Conservation (phyloP, 2,113 vertebrate genomes). For the Dicaeum eximium region DNA sequence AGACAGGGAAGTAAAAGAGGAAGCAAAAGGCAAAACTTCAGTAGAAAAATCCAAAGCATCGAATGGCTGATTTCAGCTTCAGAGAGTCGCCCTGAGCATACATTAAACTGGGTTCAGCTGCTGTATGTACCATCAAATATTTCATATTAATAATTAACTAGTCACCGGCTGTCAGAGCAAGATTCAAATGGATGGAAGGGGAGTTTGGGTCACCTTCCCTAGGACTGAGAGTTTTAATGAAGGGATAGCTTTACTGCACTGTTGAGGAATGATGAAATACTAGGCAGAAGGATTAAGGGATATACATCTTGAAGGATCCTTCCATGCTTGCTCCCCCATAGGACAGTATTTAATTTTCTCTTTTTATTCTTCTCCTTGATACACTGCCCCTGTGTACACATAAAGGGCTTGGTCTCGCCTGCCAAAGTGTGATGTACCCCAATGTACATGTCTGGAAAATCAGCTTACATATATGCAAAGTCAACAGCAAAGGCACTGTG, state of each 20-base stretch:
- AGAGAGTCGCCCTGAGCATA: conserved; percentile 33
- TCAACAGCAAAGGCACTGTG: background rate
- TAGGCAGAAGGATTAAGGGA: conserved; percentile 33
- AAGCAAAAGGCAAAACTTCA: conserved; percentile 61
- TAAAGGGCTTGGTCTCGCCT: background rate
- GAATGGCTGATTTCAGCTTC: conserved; percentile 57
- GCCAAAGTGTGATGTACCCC: background rate
- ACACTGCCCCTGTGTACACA: background rate
- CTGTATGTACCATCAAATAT: conserved; percentile 60
- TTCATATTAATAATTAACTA: conserved; percentile 74
- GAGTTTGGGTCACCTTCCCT: conserved; percentile 63
- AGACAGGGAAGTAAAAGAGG: conserved; percentile 41
- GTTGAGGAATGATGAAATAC: conserved; percentile 29
- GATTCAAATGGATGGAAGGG: conserved; percentile 64
- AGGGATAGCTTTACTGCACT: conserved; percentile 22
- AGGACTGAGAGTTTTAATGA: conserved; percentile 60
- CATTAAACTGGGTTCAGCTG: conserved; percentile 59
- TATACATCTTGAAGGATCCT: background rate
- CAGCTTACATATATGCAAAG: conserved; percentile 25
- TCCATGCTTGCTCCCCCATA: background rate
- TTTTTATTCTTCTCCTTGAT: conserved; percentile 42
- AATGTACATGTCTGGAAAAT: background rate
- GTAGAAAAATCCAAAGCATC: conserved; percentile 44
- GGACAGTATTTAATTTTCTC: conserved; percentile 16
- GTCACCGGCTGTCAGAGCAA: conserved; percentile 56